Conservation (phyloP, 2,113 vertebrate genomes). For the Dissostichus mawsoni region DNA sequence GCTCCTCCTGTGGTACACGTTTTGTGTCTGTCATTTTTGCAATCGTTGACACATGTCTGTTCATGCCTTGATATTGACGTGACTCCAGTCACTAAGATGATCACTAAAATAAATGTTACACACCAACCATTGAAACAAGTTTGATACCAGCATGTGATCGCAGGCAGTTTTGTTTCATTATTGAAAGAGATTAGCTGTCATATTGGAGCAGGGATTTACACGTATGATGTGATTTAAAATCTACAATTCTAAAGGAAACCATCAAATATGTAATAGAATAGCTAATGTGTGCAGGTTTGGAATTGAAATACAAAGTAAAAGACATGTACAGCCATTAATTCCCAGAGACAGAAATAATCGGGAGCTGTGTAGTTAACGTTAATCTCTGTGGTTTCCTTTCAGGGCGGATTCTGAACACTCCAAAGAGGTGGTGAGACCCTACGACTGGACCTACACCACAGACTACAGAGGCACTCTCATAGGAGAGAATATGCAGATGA, state of each 20-base stretch:
- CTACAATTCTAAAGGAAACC: background rate
- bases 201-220: background rate
- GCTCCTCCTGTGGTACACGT: too few species aligned
- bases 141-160: background rate
- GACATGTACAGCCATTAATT: background rate
- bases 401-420: constrained; percentile 94
- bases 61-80: background rate
- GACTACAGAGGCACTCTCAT: constrained; percentile 96
- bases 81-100: background rate
- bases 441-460: constrained; percentile 98
- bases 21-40: background rate
- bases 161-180: background rate
- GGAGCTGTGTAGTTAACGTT: background rate
- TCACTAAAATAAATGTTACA: too few species aligned
- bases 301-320: background rate
- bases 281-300: too few species aligned
- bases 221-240: background rate
- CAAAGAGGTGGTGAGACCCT: constrained; percentile 93
- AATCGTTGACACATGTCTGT: background rate
- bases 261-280: background rate
- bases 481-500: constrained; percentile 88
- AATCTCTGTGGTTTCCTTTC: constrained; percentile 23
- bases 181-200: background rate
- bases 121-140: too few species aligned
- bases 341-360: background rate